Evolutionary conservation across 2,113 vertebrate genomes (phyloP).

Genomic region (Chaenocephalus aceratus): DNA sequence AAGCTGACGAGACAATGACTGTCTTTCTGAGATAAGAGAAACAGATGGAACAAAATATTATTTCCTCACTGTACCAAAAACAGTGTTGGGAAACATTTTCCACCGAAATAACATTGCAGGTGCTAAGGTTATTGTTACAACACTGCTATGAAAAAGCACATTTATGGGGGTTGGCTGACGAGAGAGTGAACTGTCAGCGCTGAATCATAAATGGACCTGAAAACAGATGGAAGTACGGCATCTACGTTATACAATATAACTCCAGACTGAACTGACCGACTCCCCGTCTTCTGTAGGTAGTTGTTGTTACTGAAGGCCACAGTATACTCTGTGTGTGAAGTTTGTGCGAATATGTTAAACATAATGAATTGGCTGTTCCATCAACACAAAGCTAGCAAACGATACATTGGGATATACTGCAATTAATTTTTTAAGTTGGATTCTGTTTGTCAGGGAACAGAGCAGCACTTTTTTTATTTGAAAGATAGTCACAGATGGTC

Average conservation of each 20-base stretch:
- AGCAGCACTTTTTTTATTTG: too few species aligned
- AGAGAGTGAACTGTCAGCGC: background rate
- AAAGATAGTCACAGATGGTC: too few species aligned
- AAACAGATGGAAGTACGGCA: too few species aligned
- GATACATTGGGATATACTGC: too few species aligned
- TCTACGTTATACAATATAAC: background rate
- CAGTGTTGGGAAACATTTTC: background rate
- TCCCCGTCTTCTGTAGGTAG: background rate
- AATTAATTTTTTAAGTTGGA: too few species aligned
- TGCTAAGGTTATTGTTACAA: background rate
- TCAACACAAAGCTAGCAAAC: too few species aligned
- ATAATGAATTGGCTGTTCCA: too few species aligned
- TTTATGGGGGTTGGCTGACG: background rate
- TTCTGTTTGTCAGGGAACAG: too few species aligned
- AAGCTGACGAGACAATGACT: conserved; percentile 27
- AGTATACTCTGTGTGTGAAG: too few species aligned
- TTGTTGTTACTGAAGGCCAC: background rate
- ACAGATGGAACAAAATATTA: conserved; percentile 33
- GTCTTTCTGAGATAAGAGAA: conserved; percentile 16
- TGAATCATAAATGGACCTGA: background rate
- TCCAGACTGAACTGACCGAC: background rate
- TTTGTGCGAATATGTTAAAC: too few species aligned
- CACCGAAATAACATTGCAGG: background rate
- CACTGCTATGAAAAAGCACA: background rate
- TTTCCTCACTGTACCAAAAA: conserved; percentile 13